Conservation (phyloP, 2,797 vertebrate species). For the Lepilemur septentrionalis region DNA sequence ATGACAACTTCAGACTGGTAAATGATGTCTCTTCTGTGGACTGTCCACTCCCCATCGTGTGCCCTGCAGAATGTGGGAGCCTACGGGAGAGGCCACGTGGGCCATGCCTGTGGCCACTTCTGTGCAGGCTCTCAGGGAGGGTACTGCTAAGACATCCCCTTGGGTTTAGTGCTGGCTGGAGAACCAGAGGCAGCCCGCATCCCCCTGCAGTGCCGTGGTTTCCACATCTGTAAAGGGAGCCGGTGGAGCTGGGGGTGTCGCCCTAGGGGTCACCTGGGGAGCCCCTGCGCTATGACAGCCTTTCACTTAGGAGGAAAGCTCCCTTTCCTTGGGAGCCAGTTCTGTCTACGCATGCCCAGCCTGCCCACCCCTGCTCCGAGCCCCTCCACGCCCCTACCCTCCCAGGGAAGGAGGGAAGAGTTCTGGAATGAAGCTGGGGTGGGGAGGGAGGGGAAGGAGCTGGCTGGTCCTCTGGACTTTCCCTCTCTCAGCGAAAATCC, state of each 20-base stretch:
- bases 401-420: background rate
- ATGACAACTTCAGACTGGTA: background rate
- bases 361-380: background rate
- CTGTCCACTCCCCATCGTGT: background rate
- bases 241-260: background rate
- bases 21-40: background rate
- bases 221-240: background rate
- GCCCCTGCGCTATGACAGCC: background rate
- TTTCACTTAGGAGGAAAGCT: background rate
- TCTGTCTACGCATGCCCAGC: background rate
- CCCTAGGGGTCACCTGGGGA: background rate
- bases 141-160: background rate
- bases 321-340: background rate
- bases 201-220: background rate
- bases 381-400: background rate
- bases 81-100: background rate
- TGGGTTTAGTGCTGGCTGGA: background rate
- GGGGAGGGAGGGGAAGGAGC: conserved; percentile 22
- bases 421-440: conserved; percentile 32
- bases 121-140: background rate
- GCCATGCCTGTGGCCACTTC: too few relatives aligned
- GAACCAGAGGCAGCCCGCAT: background rate
- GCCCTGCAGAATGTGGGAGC: background rate
- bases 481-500: conserved; percentile 84
- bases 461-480: conserved; percentile 74